These are phyloP conservation scores for Triplophysa rosa DNA, from an alignment of 2,113 vertebrate species.

Conservation along the genomic window DNA sequence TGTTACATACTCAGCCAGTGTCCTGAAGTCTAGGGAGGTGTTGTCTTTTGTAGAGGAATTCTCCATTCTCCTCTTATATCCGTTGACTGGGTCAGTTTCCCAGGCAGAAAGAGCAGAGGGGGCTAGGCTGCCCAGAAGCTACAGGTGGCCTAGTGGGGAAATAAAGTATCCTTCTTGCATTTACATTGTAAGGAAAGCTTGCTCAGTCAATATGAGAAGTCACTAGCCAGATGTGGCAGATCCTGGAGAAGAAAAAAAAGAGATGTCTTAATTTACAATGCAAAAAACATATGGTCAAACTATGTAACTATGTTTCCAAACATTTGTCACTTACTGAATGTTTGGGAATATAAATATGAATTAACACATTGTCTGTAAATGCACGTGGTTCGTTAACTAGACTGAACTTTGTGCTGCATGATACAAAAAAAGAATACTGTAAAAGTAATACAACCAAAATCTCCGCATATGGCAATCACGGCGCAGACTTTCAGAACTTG, in stretches of 20 bases:
- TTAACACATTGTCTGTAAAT: no score
- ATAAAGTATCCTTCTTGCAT: conserved; percentile 72
- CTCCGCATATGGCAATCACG: no score
- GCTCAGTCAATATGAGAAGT: conserved; percentile 36
- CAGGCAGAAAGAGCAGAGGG: conserved; percentile 64
- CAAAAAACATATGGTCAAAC: neutral
- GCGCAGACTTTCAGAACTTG: no score
- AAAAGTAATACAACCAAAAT: no score
- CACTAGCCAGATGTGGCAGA: conserved; percentile 22
- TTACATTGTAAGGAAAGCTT: conserved; percentile 57
- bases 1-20: conserved; percentile 1
- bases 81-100: conserved; percentile 70
- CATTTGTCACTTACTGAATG: no score
- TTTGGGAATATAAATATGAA: no score
- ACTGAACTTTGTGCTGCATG: no score
- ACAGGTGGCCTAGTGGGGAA: conserved; percentile 72
- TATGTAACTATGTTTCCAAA: no score
- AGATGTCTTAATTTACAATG: neutral
- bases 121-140: conserved; percentile 73
- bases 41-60: conserved; percentile 58
- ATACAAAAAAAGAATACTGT: no score
- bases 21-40: conserved; percentile 57
- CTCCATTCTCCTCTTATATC: conserved; percentile 53
- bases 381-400: no score
- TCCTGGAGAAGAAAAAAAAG: neutral